Evolutionary conservation across 1,140 invertebrate genomes (phyloP).

Genomic region (Bombus affinis): DNA sequence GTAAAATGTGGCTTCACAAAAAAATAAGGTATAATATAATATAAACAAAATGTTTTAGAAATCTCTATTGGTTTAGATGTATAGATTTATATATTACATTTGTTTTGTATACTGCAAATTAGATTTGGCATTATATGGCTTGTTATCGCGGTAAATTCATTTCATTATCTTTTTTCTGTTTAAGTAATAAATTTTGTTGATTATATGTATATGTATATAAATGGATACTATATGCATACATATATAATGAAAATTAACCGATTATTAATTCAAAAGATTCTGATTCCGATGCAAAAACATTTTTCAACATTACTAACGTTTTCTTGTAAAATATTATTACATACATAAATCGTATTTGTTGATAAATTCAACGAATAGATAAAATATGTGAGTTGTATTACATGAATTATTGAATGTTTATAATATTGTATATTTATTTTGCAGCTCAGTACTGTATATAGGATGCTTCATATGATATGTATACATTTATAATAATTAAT

Average conservation of each 20-base stretch:
- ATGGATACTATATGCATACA: too few species aligned
- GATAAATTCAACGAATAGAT: not conserved
- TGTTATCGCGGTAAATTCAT: too few species aligned
- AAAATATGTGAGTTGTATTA: not conserved
- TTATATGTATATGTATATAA: too few species aligned
- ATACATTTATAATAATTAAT: not conserved
- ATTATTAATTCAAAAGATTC: not conserved
- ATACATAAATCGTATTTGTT: not conserved
- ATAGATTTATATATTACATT: not conserved
- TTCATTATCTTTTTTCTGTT: not conserved
- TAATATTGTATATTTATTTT: slow-evolving; percentile 14
- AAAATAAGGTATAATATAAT: not conserved
- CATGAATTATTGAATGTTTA: not conserved
- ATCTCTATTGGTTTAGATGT: too few species aligned
- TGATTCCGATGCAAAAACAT: not conserved
- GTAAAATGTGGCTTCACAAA: not conserved
- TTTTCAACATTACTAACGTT: not conserved
- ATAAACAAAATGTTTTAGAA: too few species aligned
- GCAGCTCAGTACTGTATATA: not conserved
- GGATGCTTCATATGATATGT: not conserved
- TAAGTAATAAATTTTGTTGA: not conserved
- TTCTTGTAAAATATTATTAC: not conserved
- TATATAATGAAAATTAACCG: too few species aligned
- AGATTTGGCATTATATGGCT: too few species aligned
- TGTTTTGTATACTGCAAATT: too few species aligned